Evolutionary conservation across 2,113 vertebrate species (phyloP).

Genomic region (Callipepla californica): DNA sequence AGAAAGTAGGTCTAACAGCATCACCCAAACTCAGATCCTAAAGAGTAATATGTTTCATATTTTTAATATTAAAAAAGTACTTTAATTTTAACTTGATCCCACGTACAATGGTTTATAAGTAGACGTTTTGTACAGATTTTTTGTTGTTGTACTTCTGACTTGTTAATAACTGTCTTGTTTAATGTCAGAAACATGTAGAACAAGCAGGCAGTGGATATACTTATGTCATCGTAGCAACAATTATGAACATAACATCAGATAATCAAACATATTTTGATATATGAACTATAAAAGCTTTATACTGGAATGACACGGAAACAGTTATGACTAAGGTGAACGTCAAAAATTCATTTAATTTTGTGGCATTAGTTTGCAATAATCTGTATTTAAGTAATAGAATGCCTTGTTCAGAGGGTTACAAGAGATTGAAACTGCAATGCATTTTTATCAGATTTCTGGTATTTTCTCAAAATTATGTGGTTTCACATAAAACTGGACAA

Average conservation of each 20-base stretch:
- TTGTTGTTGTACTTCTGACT: not conserved
- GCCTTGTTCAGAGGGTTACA: not conserved
- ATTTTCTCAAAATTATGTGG: not conserved
- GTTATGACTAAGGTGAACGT: not conserved
- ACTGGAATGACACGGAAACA: not conserved
- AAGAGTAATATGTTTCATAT: not conserved
- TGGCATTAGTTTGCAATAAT: not conserved
- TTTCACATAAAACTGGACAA: not conserved
- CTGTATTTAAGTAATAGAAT: not conserved
- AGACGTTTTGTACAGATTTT: not conserved
- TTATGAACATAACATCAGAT: not conserved
- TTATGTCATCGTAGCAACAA: not conserved
- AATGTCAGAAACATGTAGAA: not conserved
- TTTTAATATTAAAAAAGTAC: not conserved
- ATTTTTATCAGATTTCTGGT: not conserved
- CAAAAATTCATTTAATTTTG: not conserved
- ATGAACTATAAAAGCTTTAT: not conserved
- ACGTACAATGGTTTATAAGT: not conserved
- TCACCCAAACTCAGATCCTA: conserved; percentile 62
- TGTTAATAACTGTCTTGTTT: conserved; percentile 39
- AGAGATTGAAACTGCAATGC: not conserved
- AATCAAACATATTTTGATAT: not conserved
- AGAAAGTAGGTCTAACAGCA: conserved; percentile 88
- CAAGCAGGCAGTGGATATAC: not conserved
- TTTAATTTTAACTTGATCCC: conserved; percentile 10